Conservation (phyloP, 2,888 invertebrate species). For the Venusia cambrica region DNA sequence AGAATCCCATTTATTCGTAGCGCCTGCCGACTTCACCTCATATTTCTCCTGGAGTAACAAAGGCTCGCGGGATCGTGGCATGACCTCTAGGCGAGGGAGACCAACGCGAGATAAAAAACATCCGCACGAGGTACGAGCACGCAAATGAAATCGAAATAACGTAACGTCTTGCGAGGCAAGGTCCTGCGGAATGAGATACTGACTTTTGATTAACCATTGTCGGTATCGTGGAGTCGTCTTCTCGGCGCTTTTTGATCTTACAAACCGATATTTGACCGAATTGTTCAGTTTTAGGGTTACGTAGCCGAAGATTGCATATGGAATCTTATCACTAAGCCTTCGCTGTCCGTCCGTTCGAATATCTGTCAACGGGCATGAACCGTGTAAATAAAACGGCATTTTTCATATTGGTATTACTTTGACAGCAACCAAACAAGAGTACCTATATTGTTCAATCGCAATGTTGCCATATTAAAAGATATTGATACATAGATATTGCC, state of each 20-base stretch:
- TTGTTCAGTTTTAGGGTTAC: too few relatives aligned
- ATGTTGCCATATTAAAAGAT: too few relatives aligned
- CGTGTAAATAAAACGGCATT: too few relatives aligned
- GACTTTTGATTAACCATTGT: constrained; percentile 78
- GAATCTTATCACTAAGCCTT: too few relatives aligned
- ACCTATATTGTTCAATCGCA: too few relatives aligned
- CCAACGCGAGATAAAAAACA: constrained; percentile 61
- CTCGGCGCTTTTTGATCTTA: constrained; percentile 29
- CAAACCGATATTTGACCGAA: constrained; percentile 30
- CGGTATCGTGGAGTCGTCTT: constrained; percentile 54
- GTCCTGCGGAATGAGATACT: constrained; percentile 73
- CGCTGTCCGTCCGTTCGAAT: too few relatives aligned
- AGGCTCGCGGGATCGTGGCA: constrained; percentile 57
- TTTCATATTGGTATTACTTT: too few relatives aligned
- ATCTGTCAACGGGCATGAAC: too few relatives aligned
- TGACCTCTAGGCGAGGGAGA: constrained; percentile 62
- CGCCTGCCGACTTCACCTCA: constrained; percentile 61
- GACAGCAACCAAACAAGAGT: too few relatives aligned
- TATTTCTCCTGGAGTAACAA: constrained; percentile 74
- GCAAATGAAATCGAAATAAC: constrained; percentile 81
- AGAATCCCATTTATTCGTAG: constrained; percentile 68
- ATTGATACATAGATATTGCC: too few relatives aligned
- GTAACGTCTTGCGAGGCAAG: constrained; percentile 57
- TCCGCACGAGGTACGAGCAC: constrained; percentile 74
- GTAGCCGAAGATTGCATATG: too few relatives aligned